A percentile compares a stretch with the other conserved stretches of the same genome.
Evolutionary conservation across 2,797 vertebrate species (phyloP).

Genomic region (Protonibea diacanthus): DNA sequence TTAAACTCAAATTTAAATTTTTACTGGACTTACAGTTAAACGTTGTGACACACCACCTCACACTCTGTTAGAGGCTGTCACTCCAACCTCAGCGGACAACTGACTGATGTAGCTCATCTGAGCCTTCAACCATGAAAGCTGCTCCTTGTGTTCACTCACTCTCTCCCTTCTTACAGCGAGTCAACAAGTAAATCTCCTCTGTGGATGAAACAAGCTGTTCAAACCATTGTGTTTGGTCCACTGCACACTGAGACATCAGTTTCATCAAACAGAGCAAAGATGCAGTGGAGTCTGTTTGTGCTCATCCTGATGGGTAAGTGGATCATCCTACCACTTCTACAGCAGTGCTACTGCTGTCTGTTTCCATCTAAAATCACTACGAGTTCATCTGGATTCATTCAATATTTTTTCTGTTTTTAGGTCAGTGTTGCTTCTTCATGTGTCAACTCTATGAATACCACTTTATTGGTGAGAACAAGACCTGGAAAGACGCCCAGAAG

Average conservation of each 20-base stretch:
- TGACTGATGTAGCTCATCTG: no score
- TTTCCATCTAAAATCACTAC: not conserved
- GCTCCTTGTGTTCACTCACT: no score
- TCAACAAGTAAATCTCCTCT: no score
- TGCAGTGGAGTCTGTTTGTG: slow-evolving; percentile 47
- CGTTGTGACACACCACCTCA: no score
- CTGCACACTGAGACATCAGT: not conserved
- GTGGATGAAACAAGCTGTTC: not conserved
- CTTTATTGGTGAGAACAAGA: rapidly evolving
- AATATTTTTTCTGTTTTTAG: slow-evolving; percentile 11
- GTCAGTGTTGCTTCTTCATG: not conserved
- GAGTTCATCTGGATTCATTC: not conserved
- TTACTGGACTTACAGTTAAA: no score
- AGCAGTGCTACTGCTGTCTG: not conserved
- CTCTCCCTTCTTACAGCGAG: no score
- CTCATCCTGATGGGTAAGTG: slow-evolving; percentile 52
- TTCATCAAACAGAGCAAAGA: slow-evolving; percentile 18
- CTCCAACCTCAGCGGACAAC: no score
- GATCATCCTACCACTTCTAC: not conserved
- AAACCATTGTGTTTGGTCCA: not conserved
- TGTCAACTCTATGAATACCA: slow-evolving; percentile 3
- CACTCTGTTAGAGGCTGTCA: no score
- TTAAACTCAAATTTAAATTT: no score
- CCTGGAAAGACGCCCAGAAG: slow-evolving; percentile 10
- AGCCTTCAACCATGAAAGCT: no score